Percentiles rank a stretch among this genome's conserved stretches.
These are phyloP conservation scores for Ceryle rudis DNA, from an alignment of 2,797 vertebrate genomes.

Conservation along the genomic window DNA sequence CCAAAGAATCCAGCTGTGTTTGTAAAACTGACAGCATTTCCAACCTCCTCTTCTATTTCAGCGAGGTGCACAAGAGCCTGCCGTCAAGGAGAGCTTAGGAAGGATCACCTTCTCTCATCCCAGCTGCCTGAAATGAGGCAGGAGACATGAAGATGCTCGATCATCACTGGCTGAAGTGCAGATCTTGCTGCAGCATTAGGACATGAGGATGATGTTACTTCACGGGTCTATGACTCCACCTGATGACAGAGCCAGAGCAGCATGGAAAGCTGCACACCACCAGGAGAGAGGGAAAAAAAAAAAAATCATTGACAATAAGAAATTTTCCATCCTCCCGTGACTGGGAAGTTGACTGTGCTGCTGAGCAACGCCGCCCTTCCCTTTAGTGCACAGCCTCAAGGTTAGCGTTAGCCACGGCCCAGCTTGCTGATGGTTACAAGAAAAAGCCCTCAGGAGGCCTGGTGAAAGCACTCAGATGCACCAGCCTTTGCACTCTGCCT, in stretches of 20 bases:
- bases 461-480: background rate
- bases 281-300: background rate
- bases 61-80: background rate
- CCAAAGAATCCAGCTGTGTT: background rate
- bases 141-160: background rate
- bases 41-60: background rate
- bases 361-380: background rate
- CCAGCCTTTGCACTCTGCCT: background rate
- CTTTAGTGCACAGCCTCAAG: background rate
- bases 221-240: background rate
- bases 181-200: slow-evolving; percentile 13
- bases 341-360: background rate
- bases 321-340: background rate
- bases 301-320: background rate
- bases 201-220: background rate
- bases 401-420: background rate
- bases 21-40: background rate
- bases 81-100: background rate
- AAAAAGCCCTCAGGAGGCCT: background rate
- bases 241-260: slow-evolving; percentile 8
- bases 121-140: background rate
- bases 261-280: background rate
- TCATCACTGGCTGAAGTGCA: background rate
- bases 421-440: background rate
- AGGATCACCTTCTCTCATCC: background rate